phyloP scores from a whole-genome alignment of 2,797 vertebrate species.

The Crax fasciolata region DNA sequence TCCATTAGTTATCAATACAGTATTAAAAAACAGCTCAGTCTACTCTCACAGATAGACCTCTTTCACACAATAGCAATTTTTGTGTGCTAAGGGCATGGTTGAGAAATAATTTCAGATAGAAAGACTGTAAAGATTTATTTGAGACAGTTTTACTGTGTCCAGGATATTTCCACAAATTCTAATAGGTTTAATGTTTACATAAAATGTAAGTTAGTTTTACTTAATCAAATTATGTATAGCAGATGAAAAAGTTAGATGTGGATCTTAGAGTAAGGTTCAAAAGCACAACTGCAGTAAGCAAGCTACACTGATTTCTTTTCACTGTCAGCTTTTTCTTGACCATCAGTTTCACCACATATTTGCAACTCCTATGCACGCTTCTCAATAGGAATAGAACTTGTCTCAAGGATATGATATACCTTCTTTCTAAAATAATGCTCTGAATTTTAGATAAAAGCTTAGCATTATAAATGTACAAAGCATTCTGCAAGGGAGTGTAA shows the following conservation, averaged over 20 bases:
- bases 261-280: neutral
- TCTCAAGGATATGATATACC: conserved; percentile 50
- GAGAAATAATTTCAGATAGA: neutral
- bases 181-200: neutral
- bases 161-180: neutral
- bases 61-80: neutral
- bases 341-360: neutral
- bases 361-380: conserved; percentile 10
- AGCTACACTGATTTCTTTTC: neutral
- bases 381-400: conserved; percentile 56
- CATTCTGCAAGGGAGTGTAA: conserved; percentile 74
- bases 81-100: neutral
- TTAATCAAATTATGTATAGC: neutral
- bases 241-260: neutral
- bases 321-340: neutral
- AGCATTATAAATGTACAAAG: conserved; percentile 82
- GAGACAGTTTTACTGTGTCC: neutral
- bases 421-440: conserved; percentile 79
- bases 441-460: conserved; percentile 83
- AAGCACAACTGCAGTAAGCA: neutral
- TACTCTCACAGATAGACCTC: neutral
- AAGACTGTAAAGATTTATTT: neutral
- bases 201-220: neutral
- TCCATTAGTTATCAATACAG: neutral
- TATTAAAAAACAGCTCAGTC: neutral